Base-by-base conservation (phyloP, 2,113 vertebrate genomes). In the Chionomys nivalis region DNA sequence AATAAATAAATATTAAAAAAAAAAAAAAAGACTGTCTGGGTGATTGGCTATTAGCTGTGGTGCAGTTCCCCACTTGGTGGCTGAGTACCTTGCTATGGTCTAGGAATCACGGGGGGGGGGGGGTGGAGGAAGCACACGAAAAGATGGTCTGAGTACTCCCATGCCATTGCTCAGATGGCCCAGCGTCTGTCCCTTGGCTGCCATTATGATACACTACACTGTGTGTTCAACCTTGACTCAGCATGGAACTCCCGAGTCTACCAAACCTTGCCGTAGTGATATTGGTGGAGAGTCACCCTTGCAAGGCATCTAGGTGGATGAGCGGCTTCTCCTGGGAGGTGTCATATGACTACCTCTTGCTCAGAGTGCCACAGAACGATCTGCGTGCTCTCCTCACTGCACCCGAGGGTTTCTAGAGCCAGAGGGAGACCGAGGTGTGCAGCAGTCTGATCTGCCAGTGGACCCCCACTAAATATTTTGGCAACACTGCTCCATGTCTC, bases 381-480 rank as follows among this genome's bases (percentile, higher is more conserved):
- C 79, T 97, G 91, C 77, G 94, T 94, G 96, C 97, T 93, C 66
- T 49, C 7, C 93, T 89, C 89, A 33, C 82, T 95, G 96, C 97
- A 93, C 9, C 72, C 96, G 95, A 96, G 97, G 96, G 87, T 95
- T 98, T 98, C 98, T 97, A 94, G 98, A 95, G 89, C 94, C 97
- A 28, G 65, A 89, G 96, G 98, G 96, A 96, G 95, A 92, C 94
- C 78, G 88, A 94, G 96, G 93, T 65, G 24, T 87, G 91, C 79
- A 61, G 96, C 86, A 23, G 95, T 94, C 96, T 55, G 26, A 94
- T 96, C 97, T 98, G 97, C 97, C 97, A 77, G 91, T 83, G 90
- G 96, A 95, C 97, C 89, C 96, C 97, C 63, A 49, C 97, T 97
- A 94, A 98, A 98, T 82, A 94, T 97, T 96, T 98, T 98, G 98